A percentile compares a stretch with the other conserved stretches of the same genome.
Evolutionary conservation across 1,140 invertebrate genomes (phyloP).

Genomic region (Planococcus citri): DNA sequence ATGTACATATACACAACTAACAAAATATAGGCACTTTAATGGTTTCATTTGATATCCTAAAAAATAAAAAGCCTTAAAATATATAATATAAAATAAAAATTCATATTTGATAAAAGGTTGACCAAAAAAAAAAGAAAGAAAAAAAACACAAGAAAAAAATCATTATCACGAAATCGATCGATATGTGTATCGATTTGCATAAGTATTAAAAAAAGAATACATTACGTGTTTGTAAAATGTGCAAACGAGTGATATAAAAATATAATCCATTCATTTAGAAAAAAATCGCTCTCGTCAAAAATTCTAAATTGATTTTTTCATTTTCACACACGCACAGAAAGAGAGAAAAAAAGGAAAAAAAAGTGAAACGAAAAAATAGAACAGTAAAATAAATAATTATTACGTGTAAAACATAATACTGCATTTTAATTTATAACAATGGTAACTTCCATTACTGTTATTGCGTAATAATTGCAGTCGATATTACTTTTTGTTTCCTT

Average conservation of each 20-base stretch:
- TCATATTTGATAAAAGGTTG: background rate
- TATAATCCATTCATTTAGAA: background rate
- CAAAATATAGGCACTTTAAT: slow-evolving; percentile 17
- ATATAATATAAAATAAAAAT: slow-evolving; percentile 9
- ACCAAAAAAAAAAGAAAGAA: background rate
- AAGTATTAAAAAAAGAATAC: background rate
- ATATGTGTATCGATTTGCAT: background rate
- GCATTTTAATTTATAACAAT: background rate
- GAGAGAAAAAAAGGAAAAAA: no score
- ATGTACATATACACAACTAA: slow-evolving; percentile 3
- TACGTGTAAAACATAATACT: slow-evolving; percentile 10
- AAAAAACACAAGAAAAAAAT: no score
- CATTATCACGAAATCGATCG: background rate
- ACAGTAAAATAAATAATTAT: background rate
- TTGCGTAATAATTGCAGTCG: background rate
- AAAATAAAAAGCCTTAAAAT: slow-evolving; percentile 7
- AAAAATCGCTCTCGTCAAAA: background rate
- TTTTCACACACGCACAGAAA: background rate
- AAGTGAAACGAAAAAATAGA: background rate
- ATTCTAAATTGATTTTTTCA: background rate
- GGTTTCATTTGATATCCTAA: background rate
- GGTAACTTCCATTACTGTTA: slow-evolving; percentile 13
- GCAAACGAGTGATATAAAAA: background rate
- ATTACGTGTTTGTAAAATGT: no score
- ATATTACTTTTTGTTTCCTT: background rate